These are phyloP conservation scores for Bergia puertoricense DNA, from an alignment of 92 coral and sea anemone genomes.

Conservation along the genomic window DNA sequence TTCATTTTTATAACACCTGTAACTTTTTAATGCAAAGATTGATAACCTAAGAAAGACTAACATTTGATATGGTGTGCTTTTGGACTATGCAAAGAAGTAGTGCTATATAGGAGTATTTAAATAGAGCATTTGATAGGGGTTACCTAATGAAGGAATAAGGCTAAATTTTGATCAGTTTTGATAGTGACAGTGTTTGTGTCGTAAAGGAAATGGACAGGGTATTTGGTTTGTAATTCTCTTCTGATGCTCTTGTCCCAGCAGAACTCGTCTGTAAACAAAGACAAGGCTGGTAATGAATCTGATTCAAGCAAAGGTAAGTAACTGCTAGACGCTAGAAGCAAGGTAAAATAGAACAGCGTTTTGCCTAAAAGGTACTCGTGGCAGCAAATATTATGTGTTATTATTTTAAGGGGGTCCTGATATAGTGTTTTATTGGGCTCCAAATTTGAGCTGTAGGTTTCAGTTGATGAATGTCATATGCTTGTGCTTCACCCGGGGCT, in stretches of 20 bases:
- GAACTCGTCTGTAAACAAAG: not conserved
- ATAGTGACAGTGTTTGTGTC: not conserved
- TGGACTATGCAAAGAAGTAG: too few species aligned
- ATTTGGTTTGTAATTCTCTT: not conserved
- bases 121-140: too few species aligned
- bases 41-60: too few species aligned
- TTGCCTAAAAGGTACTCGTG: not conserved
- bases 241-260: not conserved
- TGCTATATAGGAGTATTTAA: too few species aligned
- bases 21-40: too few species aligned
- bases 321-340: not conserved
- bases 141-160: too few species aligned
- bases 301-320: slow-evolving; percentile 6
- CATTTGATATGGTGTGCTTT: too few species aligned
- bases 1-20: too few species aligned
- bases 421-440: too few species aligned
- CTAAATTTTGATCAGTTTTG: not conserved
- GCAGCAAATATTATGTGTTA: not conserved
- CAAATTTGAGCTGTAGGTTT: too few species aligned
- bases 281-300: not conserved
- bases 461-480: too few species aligned
- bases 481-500: not conserved
- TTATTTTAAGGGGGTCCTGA: too few species aligned
- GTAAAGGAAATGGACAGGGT: not conserved
- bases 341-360: not conserved